These are phyloP conservation scores for Ursus arctos DNA, from an alignment of 2,113 vertebrate species.

Conservation along the genomic window DNA sequence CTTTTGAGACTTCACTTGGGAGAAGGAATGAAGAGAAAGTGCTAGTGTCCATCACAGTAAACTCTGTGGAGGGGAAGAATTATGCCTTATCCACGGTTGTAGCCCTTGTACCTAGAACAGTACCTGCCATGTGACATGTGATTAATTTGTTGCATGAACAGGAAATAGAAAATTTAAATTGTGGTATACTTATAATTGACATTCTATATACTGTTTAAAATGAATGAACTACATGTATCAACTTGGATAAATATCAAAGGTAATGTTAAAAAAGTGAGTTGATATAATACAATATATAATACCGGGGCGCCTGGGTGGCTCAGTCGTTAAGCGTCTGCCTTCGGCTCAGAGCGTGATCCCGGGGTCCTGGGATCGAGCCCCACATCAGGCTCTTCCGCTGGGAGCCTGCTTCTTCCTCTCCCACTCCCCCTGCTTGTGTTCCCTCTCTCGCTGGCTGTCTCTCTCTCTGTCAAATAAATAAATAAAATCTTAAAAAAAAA, in stretches of 20 bases:
- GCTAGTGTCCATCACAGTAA: not conserved
- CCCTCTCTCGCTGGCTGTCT: too few relatives aligned
- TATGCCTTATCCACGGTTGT: not conserved
- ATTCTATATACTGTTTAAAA: not conserved
- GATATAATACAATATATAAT: not conserved
- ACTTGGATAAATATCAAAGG: not conserved
- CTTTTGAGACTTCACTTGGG: not conserved
- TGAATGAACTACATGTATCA: not conserved
- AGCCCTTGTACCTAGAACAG: not conserved
- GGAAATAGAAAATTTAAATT: constrained; percentile 27
- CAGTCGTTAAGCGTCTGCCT: too few relatives aligned
- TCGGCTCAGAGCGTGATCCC: too few relatives aligned
- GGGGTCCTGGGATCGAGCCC: too few relatives aligned
- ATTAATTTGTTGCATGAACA: constrained; percentile 1
- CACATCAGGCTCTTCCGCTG: too few relatives aligned
- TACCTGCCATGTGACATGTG: not conserved
- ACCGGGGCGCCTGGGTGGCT: too few relatives aligned
- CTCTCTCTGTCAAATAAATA: too few relatives aligned
- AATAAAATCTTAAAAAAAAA: too few relatives aligned
- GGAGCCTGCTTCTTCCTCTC: too few relatives aligned
- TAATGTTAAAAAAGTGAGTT: not conserved
- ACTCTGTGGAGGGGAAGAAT: not conserved
- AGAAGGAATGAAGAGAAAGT: not conserved
- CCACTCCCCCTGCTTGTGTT: too few relatives aligned
- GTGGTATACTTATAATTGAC: not conserved